Base-by-base conservation (phyloP, 2,888 invertebrate species). In the Catonia carolina region DNA sequence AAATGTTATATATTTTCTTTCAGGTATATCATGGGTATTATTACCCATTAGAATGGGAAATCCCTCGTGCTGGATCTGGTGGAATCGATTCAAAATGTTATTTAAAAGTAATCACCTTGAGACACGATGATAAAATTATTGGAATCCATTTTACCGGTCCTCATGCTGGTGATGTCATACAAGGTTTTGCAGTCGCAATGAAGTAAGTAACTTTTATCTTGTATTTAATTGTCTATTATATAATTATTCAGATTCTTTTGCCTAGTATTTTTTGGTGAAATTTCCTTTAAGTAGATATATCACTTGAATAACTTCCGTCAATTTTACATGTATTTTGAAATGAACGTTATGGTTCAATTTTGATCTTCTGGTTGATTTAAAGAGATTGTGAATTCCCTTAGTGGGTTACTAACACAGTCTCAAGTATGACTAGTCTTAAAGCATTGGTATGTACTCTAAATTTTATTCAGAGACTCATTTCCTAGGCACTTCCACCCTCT, bases 1-100 rank as follows among this genome's bases (percentile, higher is more conserved):
- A n/a, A n/a, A n/a, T n/a, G 12, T 22, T 14, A n/a, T 14, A 31
- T 31, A 15, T 37, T 36, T 18, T 50, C 55, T 55, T 77, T 53
- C 75, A 79, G 71, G 76, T 96, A 18, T 98, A 93, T 75, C 97
- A 98, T 75, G 89, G 89, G 48, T 91, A 83, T 73, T 96, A 95
- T 75, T 90, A 89, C 73, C 96, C 97, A 35, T 87, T 97, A 3
- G 97, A 98, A 77, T 96, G 92, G 78, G 91, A 93, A 69, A 83
- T 98, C 61, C 91, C 96, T 14, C 88, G 92, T 72, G 84, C 88
- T 65, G 87, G 85, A 69, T 86, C 89, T 66, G 83, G 84, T 27
- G 27, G 27, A 6, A 8, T 6, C 8, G 8, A 27, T 27, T 27
- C 27, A 68, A 84, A 86, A 72, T 97, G 97, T 74, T 98, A 97